Percentiles rank a stretch among this genome's conserved stretches.
These are phyloP conservation scores for Eretmochelys imbricata DNA, from an alignment of 2,113 vertebrate genomes.

Conservation along the genomic window DNA sequence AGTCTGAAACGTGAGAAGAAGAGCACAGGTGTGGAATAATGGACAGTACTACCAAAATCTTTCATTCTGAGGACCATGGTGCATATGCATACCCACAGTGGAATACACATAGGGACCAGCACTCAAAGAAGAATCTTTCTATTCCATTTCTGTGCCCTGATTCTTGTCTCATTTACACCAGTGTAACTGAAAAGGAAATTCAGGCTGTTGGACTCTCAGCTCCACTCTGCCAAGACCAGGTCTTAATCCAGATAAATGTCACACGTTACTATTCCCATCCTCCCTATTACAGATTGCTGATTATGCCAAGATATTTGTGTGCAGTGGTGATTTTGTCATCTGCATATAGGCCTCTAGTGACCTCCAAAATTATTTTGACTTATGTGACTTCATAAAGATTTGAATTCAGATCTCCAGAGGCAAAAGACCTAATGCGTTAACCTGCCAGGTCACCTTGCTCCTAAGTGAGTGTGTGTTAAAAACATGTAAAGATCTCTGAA, in stretches of 20 bases:
- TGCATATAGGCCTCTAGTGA: not conserved
- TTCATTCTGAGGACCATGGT: not conserved
- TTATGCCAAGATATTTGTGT: not conserved
- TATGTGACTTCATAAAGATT: not conserved
- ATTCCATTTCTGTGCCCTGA: not conserved
- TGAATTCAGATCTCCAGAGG: slow-evolving; percentile 15
- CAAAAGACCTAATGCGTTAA: not conserved
- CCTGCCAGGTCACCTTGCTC: not conserved
- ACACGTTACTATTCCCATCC: not conserved
- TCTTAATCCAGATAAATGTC: not conserved
- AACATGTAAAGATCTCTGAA: slow-evolving; percentile 6
- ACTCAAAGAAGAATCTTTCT: not conserved
- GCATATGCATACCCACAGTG: not conserved
- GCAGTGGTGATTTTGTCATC: not conserved
- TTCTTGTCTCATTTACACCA: not conserved
- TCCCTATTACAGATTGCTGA: not conserved
- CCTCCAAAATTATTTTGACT: slow-evolving; percentile 12
- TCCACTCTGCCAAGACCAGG: not conserved
- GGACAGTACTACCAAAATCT: not conserved
- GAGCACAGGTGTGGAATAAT: not conserved
- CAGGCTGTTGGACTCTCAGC: not conserved
- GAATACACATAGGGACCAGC: not conserved
- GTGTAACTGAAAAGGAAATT: not conserved
- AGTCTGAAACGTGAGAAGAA: not conserved
- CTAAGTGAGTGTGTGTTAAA: fast-evolving